These are phyloP conservation scores for Andricus quercusramuli DNA, from an alignment of 2,888 invertebrate species.

Conservation along the genomic window DNA sequence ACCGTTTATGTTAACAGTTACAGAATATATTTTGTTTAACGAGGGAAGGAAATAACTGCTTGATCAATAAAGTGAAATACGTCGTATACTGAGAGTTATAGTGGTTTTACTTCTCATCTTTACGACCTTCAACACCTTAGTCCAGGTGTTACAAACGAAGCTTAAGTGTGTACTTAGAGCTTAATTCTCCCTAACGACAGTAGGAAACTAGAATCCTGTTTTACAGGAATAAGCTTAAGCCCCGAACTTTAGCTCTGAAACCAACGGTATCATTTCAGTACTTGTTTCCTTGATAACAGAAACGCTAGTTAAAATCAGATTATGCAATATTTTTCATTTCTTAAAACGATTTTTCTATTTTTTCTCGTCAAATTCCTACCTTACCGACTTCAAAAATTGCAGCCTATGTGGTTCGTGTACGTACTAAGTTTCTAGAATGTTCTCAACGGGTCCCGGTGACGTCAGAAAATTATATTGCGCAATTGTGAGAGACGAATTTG, in stretches of 20 bases:
- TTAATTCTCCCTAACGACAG: constrained; percentile 23
- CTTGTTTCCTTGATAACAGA: background rate
- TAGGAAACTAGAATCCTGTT: constrained; percentile 33
- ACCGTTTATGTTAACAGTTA: no score
- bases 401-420: no score
- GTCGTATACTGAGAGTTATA: background rate
- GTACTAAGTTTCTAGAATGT: no score
- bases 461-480: no score
- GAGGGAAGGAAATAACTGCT: background rate
- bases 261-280: background rate
- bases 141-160: constrained; percentile 31
- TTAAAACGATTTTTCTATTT: background rate
- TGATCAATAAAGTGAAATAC: background rate
- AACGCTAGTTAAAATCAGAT: background rate
- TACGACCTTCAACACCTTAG: constrained; percentile 26
- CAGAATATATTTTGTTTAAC: background rate
- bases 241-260: background rate
- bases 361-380: background rate
- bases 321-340: background rate
- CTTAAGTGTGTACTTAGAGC: constrained; percentile 31
- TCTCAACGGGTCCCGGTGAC: no score
- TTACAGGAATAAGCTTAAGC: constrained; percentile 13
- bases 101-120: constrained; percentile 10
- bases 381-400: no score
- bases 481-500: no score